These are phyloP conservation scores for Amphiprion clarkii DNA, from an alignment of 2,797 vertebrate genomes.

Conservation along the genomic window DNA sequence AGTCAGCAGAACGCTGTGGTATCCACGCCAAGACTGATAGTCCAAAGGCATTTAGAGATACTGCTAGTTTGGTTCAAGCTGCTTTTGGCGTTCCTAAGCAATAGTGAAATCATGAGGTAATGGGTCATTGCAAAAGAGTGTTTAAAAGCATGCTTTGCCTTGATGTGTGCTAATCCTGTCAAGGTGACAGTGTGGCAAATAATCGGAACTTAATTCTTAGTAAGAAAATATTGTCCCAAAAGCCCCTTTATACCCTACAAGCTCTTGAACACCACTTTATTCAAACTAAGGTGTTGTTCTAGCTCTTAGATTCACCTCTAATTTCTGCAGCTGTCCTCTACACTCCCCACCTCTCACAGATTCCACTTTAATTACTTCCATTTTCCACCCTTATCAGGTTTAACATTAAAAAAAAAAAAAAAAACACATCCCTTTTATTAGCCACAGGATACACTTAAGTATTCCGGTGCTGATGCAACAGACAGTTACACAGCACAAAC, in stretches of 20 bases:
- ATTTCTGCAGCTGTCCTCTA: slow-evolving; percentile 10
- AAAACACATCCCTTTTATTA: not conserved
- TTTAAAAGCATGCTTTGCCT: not conserved
- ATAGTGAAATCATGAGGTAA: not conserved
- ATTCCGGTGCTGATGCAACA: not conserved
- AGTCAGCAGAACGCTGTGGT: slow-evolving; percentile 37
- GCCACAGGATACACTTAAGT: not conserved
- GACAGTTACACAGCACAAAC: not conserved
- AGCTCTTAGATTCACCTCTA: slow-evolving; percentile 8
- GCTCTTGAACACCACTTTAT: not conserved
- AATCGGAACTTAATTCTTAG: not conserved
- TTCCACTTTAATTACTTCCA: not conserved
- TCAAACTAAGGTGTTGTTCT: not conserved
- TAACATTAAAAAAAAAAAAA: slow-evolving; percentile 12
- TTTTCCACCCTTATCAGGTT: slow-evolving; percentile 11
- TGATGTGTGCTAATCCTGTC: not conserved
- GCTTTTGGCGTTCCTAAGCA: not conserved
- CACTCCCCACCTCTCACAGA: not conserved
- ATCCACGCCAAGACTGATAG: slow-evolving; percentile 46
- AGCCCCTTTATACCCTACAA: not conserved
- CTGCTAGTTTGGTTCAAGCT: not conserved
- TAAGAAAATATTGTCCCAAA: not conserved
- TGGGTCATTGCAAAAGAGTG: not conserved
- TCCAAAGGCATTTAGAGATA: slow-evolving; percentile 7
- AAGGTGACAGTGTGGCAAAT: not conserved